Conservation (phyloP, 2,797 vertebrate genomes). For the Notamacropus eugenii region DNA sequence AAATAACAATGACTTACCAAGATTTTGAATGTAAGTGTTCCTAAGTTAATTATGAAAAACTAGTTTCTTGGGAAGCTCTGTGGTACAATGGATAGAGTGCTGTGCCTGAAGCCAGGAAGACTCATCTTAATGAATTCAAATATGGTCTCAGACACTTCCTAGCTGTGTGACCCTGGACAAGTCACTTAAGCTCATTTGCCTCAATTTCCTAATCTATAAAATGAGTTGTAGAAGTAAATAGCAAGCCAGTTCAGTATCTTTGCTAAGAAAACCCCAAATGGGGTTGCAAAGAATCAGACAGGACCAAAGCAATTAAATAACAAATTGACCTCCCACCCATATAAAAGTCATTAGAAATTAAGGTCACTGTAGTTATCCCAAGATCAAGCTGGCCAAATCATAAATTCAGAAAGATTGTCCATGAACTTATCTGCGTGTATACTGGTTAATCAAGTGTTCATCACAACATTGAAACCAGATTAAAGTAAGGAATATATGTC, state of each 20-base stretch:
- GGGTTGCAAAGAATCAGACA: neutral
- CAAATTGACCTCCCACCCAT: neutral
- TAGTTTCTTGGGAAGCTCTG: neutral
- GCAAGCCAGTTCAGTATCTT: neutral
- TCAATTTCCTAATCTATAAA: neutral
- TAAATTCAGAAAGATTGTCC: neutral
- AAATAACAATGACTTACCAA: neutral
- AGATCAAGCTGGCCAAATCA: neutral
- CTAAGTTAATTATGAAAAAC: neutral
- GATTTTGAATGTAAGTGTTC: neutral
- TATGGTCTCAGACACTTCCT: neutral
- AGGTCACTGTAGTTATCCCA: neutral
- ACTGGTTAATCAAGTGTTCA: neutral
- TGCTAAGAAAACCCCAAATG: neutral
- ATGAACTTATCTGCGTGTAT: neutral
- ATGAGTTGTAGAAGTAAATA: neutral
- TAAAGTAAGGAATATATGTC: neutral
- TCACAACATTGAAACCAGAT: neutral
- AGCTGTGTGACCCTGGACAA: neutral
- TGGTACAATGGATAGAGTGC: neutral
- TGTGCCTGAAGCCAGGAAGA: neutral
- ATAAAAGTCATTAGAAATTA: neutral
- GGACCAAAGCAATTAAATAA: neutral
- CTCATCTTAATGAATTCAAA: too few relatives aligned
- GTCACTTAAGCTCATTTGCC: neutral